These are phyloP conservation scores for Drosophila yooni DNA, from an alignment of 2,888 invertebrate species.

Conservation along the genomic window DNA sequence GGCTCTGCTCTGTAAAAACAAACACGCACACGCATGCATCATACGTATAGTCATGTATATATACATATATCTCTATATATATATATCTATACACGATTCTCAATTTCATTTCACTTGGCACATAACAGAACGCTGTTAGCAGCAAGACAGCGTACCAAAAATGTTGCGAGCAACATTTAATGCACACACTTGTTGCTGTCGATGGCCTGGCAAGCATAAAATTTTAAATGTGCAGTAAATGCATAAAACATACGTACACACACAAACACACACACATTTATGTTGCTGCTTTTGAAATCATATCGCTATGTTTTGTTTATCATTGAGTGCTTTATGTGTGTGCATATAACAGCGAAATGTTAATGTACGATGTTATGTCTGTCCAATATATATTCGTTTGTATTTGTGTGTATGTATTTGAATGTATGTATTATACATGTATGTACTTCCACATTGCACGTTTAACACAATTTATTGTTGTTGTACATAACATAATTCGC, in stretches of 20 bases:
- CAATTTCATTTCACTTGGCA: conserved; percentile 35
- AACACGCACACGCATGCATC: conserved; percentile 1
- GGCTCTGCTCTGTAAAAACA: not conserved
- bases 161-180: conserved; percentile 36
- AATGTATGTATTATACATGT: conserved; percentile 1
- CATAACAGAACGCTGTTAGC: conserved; percentile 50
- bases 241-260: conserved; percentile 4
- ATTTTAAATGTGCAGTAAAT: conserved; percentile 11
- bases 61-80: not conserved
- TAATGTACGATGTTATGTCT: not conserved
- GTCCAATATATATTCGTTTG: not conserved
- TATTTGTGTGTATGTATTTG: not conserved
- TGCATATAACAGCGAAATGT: conserved; percentile 22
- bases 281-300: conserved; percentile 1
- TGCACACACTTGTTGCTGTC: conserved; percentile 42
- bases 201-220: conserved; percentile 11
- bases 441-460: conserved; percentile 12
- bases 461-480: conserved; percentile 21
- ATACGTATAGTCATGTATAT: conserved; percentile 13
- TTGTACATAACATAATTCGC: conserved; percentile 19
- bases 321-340: conserved; percentile 6
- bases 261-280: conserved; percentile 1
- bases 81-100: conserved; percentile 1
- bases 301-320: conserved; percentile 1
- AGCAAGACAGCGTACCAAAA: conserved; percentile 7